Base-by-base conservation (phyloP, 2,797 vertebrate genomes). In the Pachyuromys duprasi region DNA sequence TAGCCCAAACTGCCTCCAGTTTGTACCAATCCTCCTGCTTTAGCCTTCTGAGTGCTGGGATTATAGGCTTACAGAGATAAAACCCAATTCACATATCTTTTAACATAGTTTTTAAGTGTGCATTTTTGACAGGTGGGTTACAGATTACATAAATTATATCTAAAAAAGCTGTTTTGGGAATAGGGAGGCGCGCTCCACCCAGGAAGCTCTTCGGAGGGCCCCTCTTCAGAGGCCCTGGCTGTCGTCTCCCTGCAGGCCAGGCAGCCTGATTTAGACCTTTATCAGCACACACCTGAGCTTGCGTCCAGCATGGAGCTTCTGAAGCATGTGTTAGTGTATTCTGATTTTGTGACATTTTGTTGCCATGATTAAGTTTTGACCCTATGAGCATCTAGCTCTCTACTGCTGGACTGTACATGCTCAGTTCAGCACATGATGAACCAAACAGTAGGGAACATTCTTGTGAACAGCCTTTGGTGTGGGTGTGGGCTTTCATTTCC, bases 201-300 rank as follows among this genome's bases (percentile, higher is more conserved):
- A 31, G 62, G 91, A 36, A 94, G 5, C 53, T 69, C 18, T 42
- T 2, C n/a, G 24, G 72, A 4, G 5, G 22, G 26, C 70, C 31
- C 24, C 45, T 72, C 24, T 92, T 36, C 26, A 78, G 57, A 93
- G 39, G 14, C 39, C 12, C n/a, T 8, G 4, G 20, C 11, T n/a
- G 72, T 36, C 14, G n/a, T 15, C 75, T 87, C 49, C 87, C 26
- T 15, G 39, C 33, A 57, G 36, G 8, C 70, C 63, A 63, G 39
- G 65, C 80, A 39, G 65, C 67, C 45, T 92, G 4, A 26, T 90
- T 96, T 53, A 81, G 67, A 70, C 26, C 28, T 76, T 94, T 57
- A 67, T 78, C 55, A 88, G 53, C 79, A 28, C 36, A 72, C 39
- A 53, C 8, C 28, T 4, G 36, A 78, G 74, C n/a, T 75, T 79